Percentiles rank a stretch among this genome's conserved stretches.
Conservation (phyloP, 2,888 invertebrate genomes). For the Eristalis intricaria region DNA sequence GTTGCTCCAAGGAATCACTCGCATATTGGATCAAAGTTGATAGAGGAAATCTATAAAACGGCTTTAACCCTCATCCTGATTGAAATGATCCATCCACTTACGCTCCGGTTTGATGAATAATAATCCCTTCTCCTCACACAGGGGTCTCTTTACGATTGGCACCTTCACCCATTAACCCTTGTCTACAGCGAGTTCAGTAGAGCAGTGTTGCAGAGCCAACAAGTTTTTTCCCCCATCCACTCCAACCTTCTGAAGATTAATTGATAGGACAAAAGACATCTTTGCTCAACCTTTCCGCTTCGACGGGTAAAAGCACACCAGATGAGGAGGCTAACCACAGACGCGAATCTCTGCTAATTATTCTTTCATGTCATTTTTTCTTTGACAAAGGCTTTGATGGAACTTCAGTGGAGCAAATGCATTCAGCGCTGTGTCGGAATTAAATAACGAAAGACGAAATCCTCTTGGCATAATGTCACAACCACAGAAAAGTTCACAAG, state of each 20-base stretch:
- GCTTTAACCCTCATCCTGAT: slow-evolving; percentile 5
- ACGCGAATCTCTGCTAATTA: slow-evolving; percentile 13
- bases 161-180: not conserved
- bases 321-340: not conserved
- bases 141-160: not conserved
- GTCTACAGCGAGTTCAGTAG: not conserved
- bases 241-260: slow-evolving; percentile 17
- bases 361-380: slow-evolving; percentile 6
- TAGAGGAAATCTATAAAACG: slow-evolving; percentile 18
- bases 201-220: not conserved
- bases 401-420: not conserved
- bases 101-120: not conserved
- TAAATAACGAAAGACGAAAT: slow-evolving; percentile 11
- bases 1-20: not conserved
- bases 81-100: slow-evolving; percentile 9
- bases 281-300: not conserved
- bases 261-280: slow-evolving; percentile 29
- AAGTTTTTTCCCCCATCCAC: not conserved
- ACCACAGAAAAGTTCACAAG: not conserved
- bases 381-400: not conserved
- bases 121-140: not conserved
- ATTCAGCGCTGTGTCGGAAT: not conserved
- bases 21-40: slow-evolving; percentile 17
- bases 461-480: slow-evolving; percentile 49
- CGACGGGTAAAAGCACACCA: not conserved